These are phyloP conservation scores for Hyposoter dolosus DNA, from an alignment of 2,888 invertebrate genomes.

Conservation along the genomic window DNA sequence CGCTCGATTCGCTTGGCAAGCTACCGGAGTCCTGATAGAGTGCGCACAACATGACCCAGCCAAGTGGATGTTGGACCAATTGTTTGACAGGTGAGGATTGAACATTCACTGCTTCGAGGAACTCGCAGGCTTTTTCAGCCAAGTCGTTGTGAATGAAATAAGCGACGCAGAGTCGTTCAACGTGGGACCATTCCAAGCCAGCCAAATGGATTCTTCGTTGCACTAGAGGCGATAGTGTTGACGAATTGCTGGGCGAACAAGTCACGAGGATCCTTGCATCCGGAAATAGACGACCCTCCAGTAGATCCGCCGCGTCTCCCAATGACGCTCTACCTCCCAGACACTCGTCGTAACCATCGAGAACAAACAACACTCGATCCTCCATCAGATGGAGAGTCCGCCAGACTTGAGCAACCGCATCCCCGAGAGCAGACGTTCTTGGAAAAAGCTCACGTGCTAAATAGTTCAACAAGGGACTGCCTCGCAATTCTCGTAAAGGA, in stretches of 20 bases:
- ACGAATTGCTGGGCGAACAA: constrained; percentile 84
- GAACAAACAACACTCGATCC: constrained; percentile 85
- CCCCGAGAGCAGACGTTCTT: constrained; percentile 77
- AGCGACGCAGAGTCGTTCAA: constrained; percentile 85
- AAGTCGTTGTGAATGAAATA: constrained; percentile 85
- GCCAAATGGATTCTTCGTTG: constrained; percentile 85
- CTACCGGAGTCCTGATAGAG: constrained; percentile 84
- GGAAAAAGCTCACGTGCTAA: constrained; percentile 84
- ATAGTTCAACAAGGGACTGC: constrained; percentile 80
- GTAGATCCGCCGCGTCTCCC: constrained; percentile 85
- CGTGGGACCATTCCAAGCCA: constrained; percentile 85
- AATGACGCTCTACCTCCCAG: constrained; percentile 83
- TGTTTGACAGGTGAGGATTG: constrained; percentile 82
- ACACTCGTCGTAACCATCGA: constrained; percentile 86
- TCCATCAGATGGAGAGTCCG: constrained; percentile 84
- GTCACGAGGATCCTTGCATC: constrained; percentile 86
- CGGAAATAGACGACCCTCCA: constrained; percentile 86
- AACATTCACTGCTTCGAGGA: constrained; percentile 84
- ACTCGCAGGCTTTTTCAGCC: constrained; percentile 82
- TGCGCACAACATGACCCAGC: constrained; percentile 86
- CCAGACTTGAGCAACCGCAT: constrained; percentile 84
- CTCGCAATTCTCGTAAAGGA: constrained; percentile 86
- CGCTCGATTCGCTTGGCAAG: constrained; percentile 81
- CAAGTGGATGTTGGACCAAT: constrained; percentile 86
- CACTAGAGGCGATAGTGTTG: constrained; percentile 84